Evolutionary conservation across 1,140 invertebrate species (phyloP).

Genomic region (Neodiprion pinetum): DNA sequence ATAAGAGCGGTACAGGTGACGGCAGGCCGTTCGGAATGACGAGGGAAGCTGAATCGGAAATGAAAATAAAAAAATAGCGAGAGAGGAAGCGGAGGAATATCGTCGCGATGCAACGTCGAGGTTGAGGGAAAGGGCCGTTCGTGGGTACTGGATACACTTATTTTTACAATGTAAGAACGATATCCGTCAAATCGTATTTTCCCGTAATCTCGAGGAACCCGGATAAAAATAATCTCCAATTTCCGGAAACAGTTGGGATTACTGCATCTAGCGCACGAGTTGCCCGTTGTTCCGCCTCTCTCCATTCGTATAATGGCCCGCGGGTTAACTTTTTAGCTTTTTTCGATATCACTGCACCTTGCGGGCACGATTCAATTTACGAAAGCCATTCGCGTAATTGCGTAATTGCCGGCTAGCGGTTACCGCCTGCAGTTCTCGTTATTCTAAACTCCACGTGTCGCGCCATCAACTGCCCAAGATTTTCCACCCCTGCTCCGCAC

Average conservation of each 20-base stretch:
- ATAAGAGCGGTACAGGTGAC: too few species aligned
- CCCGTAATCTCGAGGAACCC: slow-evolving; percentile 8
- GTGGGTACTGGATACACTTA: neutral
- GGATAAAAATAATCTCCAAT: slow-evolving; percentile 17
- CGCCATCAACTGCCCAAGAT: neutral
- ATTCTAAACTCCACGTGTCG: neutral
- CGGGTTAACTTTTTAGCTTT: slow-evolving; percentile 10
- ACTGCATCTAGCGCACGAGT: neutral
- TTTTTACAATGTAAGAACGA: neutral
- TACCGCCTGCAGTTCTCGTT: neutral
- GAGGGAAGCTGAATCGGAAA: too few species aligned
- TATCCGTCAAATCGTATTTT: slow-evolving; percentile 6
- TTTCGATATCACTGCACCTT: slow-evolving; percentile 9
- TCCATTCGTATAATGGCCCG: neutral
- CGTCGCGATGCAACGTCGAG: neutral
- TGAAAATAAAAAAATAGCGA: neutral
- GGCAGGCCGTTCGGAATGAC: too few species aligned
- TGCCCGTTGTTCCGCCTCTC: neutral
- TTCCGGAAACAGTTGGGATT: slow-evolving; percentile 5
- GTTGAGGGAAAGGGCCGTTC: neutral
- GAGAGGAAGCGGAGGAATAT: too few species aligned
- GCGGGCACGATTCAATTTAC: slow-evolving; percentile 11
- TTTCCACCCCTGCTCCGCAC: neutral
- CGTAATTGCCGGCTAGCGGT: slow-evolving; percentile 8
- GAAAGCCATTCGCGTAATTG: slow-evolving; percentile 13